Percentiles rank a stretch among this genome's conserved stretches.
These are phyloP conservation scores for Leptopterna dolabrata DNA, from an alignment of 2,888 invertebrate species.

Conservation along the genomic window DNA sequence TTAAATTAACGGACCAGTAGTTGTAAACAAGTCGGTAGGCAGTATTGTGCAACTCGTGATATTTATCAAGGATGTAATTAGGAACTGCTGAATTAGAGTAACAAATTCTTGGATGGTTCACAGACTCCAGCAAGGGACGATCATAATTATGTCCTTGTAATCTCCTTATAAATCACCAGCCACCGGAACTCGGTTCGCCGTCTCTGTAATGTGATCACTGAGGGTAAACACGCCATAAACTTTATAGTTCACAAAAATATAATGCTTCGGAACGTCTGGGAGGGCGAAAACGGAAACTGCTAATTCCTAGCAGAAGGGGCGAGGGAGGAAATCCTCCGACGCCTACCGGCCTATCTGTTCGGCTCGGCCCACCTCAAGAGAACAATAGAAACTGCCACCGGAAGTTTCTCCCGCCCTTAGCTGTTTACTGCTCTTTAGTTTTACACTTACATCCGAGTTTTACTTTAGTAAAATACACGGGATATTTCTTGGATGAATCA, in stretches of 20 bases:
- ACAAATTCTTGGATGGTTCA: too few species aligned
- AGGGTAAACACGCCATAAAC: too few species aligned
- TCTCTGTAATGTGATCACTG: too few species aligned
- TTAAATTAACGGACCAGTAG: too few species aligned
- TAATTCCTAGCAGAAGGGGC: not conserved
- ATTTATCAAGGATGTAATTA: too few species aligned
- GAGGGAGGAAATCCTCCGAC: not conserved
- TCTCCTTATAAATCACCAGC: too few species aligned
- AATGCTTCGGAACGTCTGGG: not conserved
- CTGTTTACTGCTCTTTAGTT: not conserved
- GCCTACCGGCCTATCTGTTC: not conserved
- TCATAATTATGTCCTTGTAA: too few species aligned
- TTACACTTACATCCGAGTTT: not conserved
- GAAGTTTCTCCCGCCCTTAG: not conserved
- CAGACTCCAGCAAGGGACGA: too few species aligned
- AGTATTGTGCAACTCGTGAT: too few species aligned
- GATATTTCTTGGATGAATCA: not conserved
- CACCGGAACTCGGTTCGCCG: too few species aligned
- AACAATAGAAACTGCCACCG: not conserved
- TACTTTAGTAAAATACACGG: not conserved
- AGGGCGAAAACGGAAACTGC: not conserved
- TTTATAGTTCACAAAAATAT: not conserved
- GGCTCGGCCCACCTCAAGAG: not conserved
- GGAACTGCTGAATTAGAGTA: too few species aligned
- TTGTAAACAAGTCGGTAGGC: too few species aligned